Base-by-base conservation (phyloP, 2,888 invertebrate genomes). In the Cephus pulcher region DNA sequence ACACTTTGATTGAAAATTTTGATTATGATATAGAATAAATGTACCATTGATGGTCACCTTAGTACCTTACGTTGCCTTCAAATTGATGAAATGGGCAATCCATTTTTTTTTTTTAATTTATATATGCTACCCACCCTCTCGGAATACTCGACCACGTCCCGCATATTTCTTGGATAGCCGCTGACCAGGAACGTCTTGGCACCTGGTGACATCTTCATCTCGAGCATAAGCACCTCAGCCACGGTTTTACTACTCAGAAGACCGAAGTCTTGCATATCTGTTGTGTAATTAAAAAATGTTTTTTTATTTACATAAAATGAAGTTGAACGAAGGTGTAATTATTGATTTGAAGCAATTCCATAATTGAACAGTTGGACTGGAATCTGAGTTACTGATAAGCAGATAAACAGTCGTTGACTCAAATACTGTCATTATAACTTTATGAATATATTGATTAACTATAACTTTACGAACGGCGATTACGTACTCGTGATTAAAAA, bases 191-290 rank as follows among this genome's bases (percentile, higher is more conserved):
- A 97, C 0, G 97, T 96, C 93, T 96, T 97, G 84, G 97, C 96
- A 81, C 95, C 95, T 80, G 96, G 97, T 80, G 97, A 96, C 97
- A 97, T 97, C 93, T 97, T 97, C 95, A 97, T 97, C 93, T 97
- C 97, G 89, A 97, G 93, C 97, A 97, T 97, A 79, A 97, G 93
- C 9, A 97, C 97, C 91, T 97, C 97, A 1, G 97, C 96, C 77
- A 97, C 97, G 2, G 97, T 97, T 92, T 95, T 96, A 87, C 97
- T 97, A 82, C 97, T 96, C 81, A 97, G 92, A 88, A 95, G 95
- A 81, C 96, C 96, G 92, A 97, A 97, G 92, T 97, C 97, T 93
- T 96, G 96, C 95, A 97, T 96, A 89, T 97, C 97, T 96, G 92
- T 34, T 90, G 89, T 82, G n/a, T 30, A 32, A 76, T 12, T 35